Base-by-base conservation (phyloP, 2,888 invertebrate species). In the Drosophila kokeensis region DNA sequence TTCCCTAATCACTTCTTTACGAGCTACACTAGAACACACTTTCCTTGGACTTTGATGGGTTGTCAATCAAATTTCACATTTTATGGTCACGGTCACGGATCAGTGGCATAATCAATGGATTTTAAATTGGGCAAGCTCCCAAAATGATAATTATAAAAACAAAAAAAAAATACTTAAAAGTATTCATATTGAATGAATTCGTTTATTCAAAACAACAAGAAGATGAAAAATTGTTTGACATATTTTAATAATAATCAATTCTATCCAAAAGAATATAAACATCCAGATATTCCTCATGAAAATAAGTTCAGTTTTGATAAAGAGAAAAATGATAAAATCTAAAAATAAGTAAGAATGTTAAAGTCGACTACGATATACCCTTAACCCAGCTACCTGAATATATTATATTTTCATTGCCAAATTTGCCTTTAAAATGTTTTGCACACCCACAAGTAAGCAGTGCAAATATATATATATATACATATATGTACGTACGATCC, bases 1-100 rank as follows among this genome's bases (percentile, higher is more conserved):
- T 24, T 65, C 71, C 70, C 69, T 77, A 65, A 78, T 78, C 74
- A 34, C 64, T 52, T 62, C 36, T 76, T 38, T 59, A 48, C 34
- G 18, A 10, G 10, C 18, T 18, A 7, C 15, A 36, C 15, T 36
- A 15, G 36, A 36, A 15, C 3, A 7, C 36, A 7, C 7, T 15
- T 36, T 21, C 13, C 3, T 13, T 45, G 40, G 24, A 13, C 18
- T n/a, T 27, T 63, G 69, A 69, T 29, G 24, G 42, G 27, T 7
- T 57, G 1, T 11, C 21, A 27, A 38, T n/a, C 4, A 0, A 49
- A 54, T 36, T 27, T 49, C 18, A n/a, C 18, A 8, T 10, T 27
- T 18, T 0, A 10, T 24, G 15, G 24, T 15, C n/a, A 29, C 15
- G 21, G 29, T 8, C 32, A 36, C 36, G 5, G 5, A 7, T 45